Conservation (phyloP, 1,140 invertebrate genomes). For the Hylaeus anthracinus region DNA sequence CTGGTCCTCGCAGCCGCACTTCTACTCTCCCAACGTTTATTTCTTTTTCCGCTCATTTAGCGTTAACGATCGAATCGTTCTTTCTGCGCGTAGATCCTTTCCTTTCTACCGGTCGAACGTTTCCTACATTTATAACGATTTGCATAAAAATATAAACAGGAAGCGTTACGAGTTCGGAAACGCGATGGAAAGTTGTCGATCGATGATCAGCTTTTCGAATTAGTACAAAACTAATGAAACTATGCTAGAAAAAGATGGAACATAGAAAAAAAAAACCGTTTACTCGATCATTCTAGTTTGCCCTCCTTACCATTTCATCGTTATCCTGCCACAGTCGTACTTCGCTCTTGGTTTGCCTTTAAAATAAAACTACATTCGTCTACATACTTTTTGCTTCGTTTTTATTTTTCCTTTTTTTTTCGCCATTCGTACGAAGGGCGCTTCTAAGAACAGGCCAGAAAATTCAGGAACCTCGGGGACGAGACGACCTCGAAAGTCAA, state of each 20-base stretch:
- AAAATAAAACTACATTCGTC: neutral
- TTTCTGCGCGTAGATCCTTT: neutral
- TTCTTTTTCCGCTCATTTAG: neutral
- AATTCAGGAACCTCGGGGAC: neutral
- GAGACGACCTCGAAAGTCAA: conserved; percentile 7
- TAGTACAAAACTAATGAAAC: no score
- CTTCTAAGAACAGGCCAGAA: neutral
- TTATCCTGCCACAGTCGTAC: no score
- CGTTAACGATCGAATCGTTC: neutral
- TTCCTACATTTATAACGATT: neutral
- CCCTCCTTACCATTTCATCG: no score
- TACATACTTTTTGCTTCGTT: neutral
- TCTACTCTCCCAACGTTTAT: neutral
- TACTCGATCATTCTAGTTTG: no score
- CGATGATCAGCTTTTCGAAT: no score
- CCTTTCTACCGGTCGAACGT: neutral
- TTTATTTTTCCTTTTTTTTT: neutral
- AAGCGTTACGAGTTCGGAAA: no score
- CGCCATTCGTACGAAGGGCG: no score
- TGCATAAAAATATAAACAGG: no score
- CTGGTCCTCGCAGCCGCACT: neutral
- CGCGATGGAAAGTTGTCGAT: neutral
- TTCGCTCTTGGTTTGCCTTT: no score
- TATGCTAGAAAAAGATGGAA: no score
- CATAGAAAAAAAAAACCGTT: no score